Percentiles rank a stretch among this genome's conserved stretches.
phyloP scores from a whole-genome alignment of 2,888 invertebrate genomes.

The Melikaiella ostensackeni region DNA sequence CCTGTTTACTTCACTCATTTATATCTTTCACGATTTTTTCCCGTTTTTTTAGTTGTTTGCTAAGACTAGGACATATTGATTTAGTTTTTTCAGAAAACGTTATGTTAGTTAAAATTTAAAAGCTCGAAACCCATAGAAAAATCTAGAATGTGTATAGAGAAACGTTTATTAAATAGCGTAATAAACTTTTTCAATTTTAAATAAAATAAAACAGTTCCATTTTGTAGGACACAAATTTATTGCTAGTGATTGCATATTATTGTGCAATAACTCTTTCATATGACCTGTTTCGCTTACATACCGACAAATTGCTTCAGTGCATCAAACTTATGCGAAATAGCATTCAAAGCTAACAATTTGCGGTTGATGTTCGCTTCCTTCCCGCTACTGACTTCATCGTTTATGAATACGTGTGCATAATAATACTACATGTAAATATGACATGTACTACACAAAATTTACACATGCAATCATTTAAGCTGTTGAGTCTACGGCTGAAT shows the following conservation, averaged over 20 bases:
- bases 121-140: not conserved
- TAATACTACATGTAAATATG: not conserved
- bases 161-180: not conserved
- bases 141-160: not conserved
- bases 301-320: not conserved
- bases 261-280: constrained; percentile 57
- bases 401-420: not conserved
- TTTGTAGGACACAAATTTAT: constrained; percentile 39
- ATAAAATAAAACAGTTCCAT: not conserved
- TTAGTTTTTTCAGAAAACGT: no score
- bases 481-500: no score
- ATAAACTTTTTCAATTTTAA: not conserved
- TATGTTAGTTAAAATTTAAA: no score
- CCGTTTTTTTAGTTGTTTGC: not conserved
- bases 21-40: not conserved
- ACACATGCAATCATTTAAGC: no score
- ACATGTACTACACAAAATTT: not conserved
- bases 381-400: constrained; percentile 5
- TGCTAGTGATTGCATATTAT: constrained; percentile 58
- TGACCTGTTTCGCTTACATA: not conserved
- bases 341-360: not conserved
- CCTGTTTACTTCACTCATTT: not conserved
- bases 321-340: not conserved
- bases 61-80: not conserved
- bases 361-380: constrained; percentile 41